Conservation (phyloP, 1,140 invertebrate species). For the Pseudomyrmex dendroicus region DNA sequence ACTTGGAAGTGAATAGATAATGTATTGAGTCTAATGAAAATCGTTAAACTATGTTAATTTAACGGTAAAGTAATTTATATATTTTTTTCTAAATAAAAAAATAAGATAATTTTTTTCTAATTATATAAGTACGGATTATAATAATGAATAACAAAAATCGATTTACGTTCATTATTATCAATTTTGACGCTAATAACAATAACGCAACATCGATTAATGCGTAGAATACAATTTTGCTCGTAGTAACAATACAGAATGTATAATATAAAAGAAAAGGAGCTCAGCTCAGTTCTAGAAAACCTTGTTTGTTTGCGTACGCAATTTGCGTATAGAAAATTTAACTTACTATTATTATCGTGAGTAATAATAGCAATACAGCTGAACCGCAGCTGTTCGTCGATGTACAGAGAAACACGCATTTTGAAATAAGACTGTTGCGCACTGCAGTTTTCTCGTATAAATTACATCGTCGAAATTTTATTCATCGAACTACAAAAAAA, state of each 20-base stretch:
- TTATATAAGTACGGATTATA: too few relatives aligned
- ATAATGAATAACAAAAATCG: too few relatives aligned
- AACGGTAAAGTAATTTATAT: not conserved
- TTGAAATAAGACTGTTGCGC: slow-evolving; percentile 30
- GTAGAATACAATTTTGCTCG: not conserved
- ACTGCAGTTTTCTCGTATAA: slow-evolving; percentile 10
- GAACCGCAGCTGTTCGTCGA: slow-evolving; percentile 50
- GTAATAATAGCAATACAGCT: slow-evolving; percentile 58
- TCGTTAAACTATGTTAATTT: slow-evolving; percentile 21
- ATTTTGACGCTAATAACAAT: not conserved
- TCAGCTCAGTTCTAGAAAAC: slow-evolving; percentile 50
- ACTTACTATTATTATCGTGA: slow-evolving; percentile 52
- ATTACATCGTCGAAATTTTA: slow-evolving; percentile 16
- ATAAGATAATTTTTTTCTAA: too few relatives aligned
- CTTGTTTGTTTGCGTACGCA: slow-evolving; percentile 47
- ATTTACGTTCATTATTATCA: slow-evolving; percentile 7
- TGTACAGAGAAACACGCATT: slow-evolving; percentile 34
- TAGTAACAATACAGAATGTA: not conserved
- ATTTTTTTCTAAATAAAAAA: too few relatives aligned
- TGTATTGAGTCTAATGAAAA: slow-evolving; percentile 1
- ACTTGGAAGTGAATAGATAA: not conserved
- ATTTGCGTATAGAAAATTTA: slow-evolving; percentile 50
- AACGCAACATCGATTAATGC: not conserved
- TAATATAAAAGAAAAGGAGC: slow-evolving; percentile 5
- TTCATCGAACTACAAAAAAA: slow-evolving; percentile 12